Base-by-base conservation (phyloP, 2,888 invertebrate species). In the Euspilapteryx auroguttella region DNA sequence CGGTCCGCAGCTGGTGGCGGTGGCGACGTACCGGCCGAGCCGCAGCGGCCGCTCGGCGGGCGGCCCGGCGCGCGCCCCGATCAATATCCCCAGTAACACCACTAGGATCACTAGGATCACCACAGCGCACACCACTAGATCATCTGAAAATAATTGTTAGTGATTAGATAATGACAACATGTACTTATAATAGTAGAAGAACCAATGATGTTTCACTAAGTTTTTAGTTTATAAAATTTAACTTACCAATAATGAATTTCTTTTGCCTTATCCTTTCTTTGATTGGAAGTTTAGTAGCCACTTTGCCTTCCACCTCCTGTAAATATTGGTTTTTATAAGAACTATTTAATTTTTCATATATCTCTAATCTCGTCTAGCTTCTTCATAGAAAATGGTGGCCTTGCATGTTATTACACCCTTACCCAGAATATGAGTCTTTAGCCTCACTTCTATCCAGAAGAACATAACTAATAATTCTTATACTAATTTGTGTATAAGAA, bases 1-100 rank as follows among this genome's bases (percentile, higher is more conserved):
- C 34, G 76, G 78, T 28, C 92, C 92, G 49, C 92, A 92, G 21
- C 85, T 79, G 2, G 89, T 87, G 24, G 85, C 78, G 0, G 90
- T 85, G 28, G 82, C 79, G 12, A 89, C 80, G 47, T 75, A 89
- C 36, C 82, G 82, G 9, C 88, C 89, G 37, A 88, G 83, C 25
- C 84, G 82, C 27, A 89, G 49, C 0, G 86, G 85, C 2, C 84
- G 80, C 26, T 79, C 75, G 4, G 58, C 55, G 1, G 79, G 66
- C 3, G 76, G 65, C 4, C 66, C 62, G 25, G 80, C 78, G 8
- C 55, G 47, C 1, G 79, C 69, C 4, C 82, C 81, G 12, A 82
- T 73, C 10, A 83, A 65, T 2, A 82, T 75, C 21, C 87, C 79
- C 32, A 81, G 68, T 8, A 86, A 68, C 34, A 87, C 85, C 8